A percentile compares a stretch with the other conserved stretches of the same genome.
phyloP scores from a whole-genome alignment of 2,888 invertebrate species.

The Itoplectis maculator region DNA sequence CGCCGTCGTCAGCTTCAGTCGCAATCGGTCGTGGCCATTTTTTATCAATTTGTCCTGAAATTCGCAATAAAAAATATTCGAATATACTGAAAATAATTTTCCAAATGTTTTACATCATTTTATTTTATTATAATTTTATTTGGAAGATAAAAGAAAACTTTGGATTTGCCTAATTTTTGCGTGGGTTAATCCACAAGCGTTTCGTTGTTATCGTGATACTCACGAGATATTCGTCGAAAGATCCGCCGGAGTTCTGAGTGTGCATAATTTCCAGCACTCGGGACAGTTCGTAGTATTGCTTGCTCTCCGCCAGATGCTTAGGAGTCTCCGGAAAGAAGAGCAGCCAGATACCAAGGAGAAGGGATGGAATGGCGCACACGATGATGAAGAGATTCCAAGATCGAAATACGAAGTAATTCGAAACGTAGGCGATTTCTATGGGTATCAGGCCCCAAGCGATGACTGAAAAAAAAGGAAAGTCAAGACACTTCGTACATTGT shows the following conservation, averaged over 20 bases:
- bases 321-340: conserved; percentile 92
- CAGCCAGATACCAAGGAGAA: conserved; percentile 88
- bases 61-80: too few species aligned
- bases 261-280: conserved; percentile 89
- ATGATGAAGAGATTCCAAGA: conserved; percentile 93
- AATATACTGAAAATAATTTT: too few species aligned
- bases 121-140: too few species aligned
- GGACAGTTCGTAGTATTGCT: conserved; percentile 90
- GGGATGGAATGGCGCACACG: conserved; percentile 89
- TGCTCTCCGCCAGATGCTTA: conserved; percentile 91
- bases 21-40: conserved; percentile 56
- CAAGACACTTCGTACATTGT: too few species aligned
- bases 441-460: conserved; percentile 92
- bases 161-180: too few species aligned
- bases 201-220: conserved; percentile 75
- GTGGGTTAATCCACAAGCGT: background rate
- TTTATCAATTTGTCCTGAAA: conserved; percentile 62
- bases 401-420: conserved; percentile 87
- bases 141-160: too few species aligned
- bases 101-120: too few species aligned
- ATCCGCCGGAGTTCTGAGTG: conserved; percentile 88
- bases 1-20: conserved; percentile 30
- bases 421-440: conserved; percentile 87
- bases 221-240: conserved; percentile 79
- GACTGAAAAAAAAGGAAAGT: too few species aligned